These are phyloP conservation scores for Dermatophagoides farinae DNA, from an alignment of 1,140 invertebrate genomes.

Conservation along the genomic window DNA sequence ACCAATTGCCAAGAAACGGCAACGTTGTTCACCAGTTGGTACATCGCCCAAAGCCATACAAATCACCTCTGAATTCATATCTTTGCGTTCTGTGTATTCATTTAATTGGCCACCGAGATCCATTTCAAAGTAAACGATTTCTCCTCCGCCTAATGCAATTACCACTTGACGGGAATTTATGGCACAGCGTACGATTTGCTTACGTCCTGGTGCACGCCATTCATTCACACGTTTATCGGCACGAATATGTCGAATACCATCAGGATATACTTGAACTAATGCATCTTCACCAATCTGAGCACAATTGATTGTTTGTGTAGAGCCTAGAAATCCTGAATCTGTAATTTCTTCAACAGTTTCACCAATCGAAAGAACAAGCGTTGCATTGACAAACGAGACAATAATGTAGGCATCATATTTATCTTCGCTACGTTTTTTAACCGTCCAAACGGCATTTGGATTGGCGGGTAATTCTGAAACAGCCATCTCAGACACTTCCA, in stretches of 20 bases:
- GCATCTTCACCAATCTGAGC: slow-evolving; percentile 92
- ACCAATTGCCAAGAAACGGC: slow-evolving; percentile 89
- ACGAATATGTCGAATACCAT: slow-evolving; percentile 93
- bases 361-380: slow-evolving; percentile 92
- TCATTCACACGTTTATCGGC: slow-evolving; percentile 94
- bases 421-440: slow-evolving; percentile 84
- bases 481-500: slow-evolving; percentile 98
- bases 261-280: slow-evolving; percentile 91
- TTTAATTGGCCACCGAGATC: slow-evolving; percentile 91
- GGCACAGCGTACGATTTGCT: slow-evolving; percentile 89
- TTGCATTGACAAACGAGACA: slow-evolving; percentile 98
- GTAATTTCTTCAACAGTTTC: slow-evolving; percentile 99
- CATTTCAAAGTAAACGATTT: slow-evolving; percentile 99
- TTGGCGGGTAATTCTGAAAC: slow-evolving; percentile 96
- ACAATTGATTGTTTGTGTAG: slow-evolving; percentile 89
- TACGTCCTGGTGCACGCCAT: slow-evolving; percentile 95
- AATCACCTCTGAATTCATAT: slow-evolving; percentile 87
- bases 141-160: slow-evolving; percentile 87
- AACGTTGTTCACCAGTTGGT: slow-evolving; percentile 78
- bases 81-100: slow-evolving; percentile 70
- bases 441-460: slow-evolving; percentile 98
- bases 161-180: slow-evolving; percentile 97
- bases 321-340: slow-evolving; percentile 95
- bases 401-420: slow-evolving; percentile 99
- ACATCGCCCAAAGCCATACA: slow-evolving; percentile 96